Evolutionary conservation across 2,888 invertebrate genomes (phyloP).

Genomic region (Oithona nana): DNA sequence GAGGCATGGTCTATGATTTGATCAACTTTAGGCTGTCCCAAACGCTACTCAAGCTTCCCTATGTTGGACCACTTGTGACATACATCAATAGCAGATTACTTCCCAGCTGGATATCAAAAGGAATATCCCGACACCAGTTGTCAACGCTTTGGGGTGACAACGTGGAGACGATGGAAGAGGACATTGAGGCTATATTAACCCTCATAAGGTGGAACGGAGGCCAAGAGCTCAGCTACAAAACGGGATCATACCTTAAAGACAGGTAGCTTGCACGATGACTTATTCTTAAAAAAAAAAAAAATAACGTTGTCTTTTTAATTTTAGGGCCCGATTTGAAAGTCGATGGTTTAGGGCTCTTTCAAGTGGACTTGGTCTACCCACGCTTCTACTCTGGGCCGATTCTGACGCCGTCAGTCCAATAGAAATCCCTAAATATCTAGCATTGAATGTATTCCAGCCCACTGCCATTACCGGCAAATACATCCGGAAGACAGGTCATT

Average conservation of each 20-base stretch:
- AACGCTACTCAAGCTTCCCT: neutral
- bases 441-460: neutral
- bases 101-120: neutral
- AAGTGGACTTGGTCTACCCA: neutral
- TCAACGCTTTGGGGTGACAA: neutral
- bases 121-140: neutral
- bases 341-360: neutral
- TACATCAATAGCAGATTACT: neutral
- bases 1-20: constrained; percentile 11
- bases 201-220: neutral
- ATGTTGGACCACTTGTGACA: neutral
- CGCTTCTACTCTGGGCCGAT: constrained; percentile 2
- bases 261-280: neutral
- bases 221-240: neutral
- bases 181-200: neutral
- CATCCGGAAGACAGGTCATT: neutral
- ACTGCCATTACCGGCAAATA: neutral
- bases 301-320: neutral
- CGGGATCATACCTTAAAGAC: constrained; percentile 2
- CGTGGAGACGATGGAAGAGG: neutral
- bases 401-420: neutral
- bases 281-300: neutral
- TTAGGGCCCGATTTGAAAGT: neutral
- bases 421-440: neutral
- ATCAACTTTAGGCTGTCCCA: constrained; percentile 8